A percentile compares a stretch with the other conserved stretches of the same genome.
Conservation (phyloP, 1,140 invertebrate species). For the Zaprionus tsacasi region DNA sequence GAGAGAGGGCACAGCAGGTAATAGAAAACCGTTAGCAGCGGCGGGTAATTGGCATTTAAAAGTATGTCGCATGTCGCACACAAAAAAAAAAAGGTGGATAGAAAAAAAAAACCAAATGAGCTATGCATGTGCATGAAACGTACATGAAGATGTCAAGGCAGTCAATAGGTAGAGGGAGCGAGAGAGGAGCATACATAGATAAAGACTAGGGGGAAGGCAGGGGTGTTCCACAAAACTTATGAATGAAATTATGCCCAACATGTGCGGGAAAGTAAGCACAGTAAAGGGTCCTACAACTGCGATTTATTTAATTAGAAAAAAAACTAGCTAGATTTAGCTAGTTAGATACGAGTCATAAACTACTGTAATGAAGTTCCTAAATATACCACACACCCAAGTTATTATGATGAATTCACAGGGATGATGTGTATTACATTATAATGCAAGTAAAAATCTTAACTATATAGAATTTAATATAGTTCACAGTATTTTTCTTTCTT, state of each 20-base stretch:
- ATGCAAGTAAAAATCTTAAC: no score
- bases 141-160: conserved; percentile 49
- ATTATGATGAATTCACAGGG: not conserved
- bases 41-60: conserved; percentile 79
- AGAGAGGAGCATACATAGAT: not conserved
- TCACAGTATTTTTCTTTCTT: no score
- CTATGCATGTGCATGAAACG: conserved; percentile 38
- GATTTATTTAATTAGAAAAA: not conserved
- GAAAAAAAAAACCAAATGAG: conserved; percentile 43
- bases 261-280: conserved; percentile 1
- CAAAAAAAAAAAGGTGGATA: not conserved
- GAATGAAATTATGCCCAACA: conserved; percentile 7
- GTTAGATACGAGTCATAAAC: not conserved
- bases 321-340: not conserved
- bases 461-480: no score
- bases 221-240: conserved; percentile 6
- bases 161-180: not conserved
- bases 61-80: conserved; percentile 71
- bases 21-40: conserved; percentile 73
- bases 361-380: not conserved
- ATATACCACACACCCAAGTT: not conserved
- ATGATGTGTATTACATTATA: no score
- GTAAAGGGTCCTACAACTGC: no score
- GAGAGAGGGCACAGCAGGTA: conserved; percentile 38
- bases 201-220: not conserved